Percentiles rank a stretch among this genome's conserved stretches.
Evolutionary conservation across 2,888 invertebrate genomes (phyloP).

Genomic region (Tachystola acroxantha): DNA sequence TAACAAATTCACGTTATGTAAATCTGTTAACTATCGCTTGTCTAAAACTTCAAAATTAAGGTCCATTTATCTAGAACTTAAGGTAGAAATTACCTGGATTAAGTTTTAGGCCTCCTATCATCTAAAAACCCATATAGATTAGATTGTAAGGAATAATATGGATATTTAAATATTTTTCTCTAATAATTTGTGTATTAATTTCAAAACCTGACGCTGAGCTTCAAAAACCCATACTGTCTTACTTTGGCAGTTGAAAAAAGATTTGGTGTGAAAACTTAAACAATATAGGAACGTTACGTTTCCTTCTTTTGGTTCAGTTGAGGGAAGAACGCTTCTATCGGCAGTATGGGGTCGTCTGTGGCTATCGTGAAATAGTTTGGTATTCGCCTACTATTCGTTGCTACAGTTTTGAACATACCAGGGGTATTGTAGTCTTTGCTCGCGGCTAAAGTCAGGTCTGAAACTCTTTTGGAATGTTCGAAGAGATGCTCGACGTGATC

Average conservation of each 20-base stretch:
- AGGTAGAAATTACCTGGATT: too few species aligned
- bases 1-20: too few species aligned
- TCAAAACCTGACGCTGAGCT: too few species aligned
- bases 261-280: constrained; percentile 55
- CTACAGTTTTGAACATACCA: constrained; percentile 83
- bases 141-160: too few species aligned
- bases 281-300: constrained; percentile 49
- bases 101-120: too few species aligned
- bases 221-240: too few species aligned
- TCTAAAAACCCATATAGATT: too few species aligned
- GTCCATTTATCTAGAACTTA: too few species aligned
- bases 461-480: constrained; percentile 82
- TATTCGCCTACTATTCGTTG: constrained; percentile 79
- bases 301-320: constrained; percentile 82
- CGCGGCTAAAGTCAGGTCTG: constrained; percentile 85
- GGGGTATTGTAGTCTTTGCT: constrained; percentile 85
- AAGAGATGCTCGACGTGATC: constrained; percentile 64
- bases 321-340: constrained; percentile 89
- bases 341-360: constrained; percentile 88
- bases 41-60: too few species aligned
- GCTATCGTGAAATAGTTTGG: constrained; percentile 85
- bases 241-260: constrained; percentile 64
- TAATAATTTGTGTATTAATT: too few species aligned
- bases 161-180: too few species aligned
- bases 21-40: too few species aligned